A percentile compares a stretch with the other conserved stretches of the same genome.
Conservation (phyloP, 2,888 invertebrate species). For the Leptinotarsa haldemani region DNA sequence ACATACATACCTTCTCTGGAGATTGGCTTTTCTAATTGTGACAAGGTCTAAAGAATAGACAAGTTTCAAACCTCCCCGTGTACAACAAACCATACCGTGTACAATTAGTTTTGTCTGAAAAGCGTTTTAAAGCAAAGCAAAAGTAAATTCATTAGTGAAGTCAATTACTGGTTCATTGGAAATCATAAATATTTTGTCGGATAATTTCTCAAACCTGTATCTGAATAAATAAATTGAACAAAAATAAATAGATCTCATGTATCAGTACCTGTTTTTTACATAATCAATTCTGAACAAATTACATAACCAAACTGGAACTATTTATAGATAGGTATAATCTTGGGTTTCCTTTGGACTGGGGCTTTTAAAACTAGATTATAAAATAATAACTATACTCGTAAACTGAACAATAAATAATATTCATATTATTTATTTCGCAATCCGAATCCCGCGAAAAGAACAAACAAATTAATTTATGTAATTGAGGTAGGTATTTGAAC, state of each 20-base stretch:
- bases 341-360: not conserved
- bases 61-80: too few species aligned
- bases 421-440: conserved; percentile 6
- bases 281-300: conserved; percentile 9
- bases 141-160: too few species aligned
- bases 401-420: not conserved
- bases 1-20: too few species aligned
- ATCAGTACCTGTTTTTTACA: conserved; percentile 10
- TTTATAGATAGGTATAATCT: not conserved
- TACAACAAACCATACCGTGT: too few species aligned
- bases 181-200: conserved; percentile 4
- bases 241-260: conserved; percentile 7
- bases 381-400: not conserved
- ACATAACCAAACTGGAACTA: not conserved
- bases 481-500: not conserved
- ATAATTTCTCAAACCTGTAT: not conserved
- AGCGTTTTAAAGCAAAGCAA: too few species aligned
- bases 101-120: too few species aligned
- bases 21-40: too few species aligned
- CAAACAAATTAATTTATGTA: conserved; percentile 1
- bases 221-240: conserved; percentile 6
- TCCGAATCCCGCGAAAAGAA: not conserved
- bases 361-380: not conserved
- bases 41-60: too few species aligned
- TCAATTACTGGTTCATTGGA: not conserved